These are phyloP conservation scores for Heterochromis multidens DNA, from an alignment of 2,113 vertebrate species.

Conservation along the genomic window DNA sequence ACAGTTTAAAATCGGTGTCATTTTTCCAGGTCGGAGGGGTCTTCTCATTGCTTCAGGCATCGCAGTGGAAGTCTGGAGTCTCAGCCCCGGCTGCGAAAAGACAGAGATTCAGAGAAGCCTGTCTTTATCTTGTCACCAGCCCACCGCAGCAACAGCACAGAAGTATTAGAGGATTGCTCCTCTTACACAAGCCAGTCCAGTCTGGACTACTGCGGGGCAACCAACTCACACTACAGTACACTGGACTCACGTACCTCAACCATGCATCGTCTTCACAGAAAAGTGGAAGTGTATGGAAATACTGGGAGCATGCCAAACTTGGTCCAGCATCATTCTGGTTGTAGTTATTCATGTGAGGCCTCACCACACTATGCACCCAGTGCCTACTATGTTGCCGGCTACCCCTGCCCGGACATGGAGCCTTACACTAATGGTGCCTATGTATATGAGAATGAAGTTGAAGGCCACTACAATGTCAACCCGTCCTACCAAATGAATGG, in stretches of 20 bases:
- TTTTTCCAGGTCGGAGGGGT: slow-evolving; percentile 78
- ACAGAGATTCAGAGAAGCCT: slow-evolving; percentile 77
- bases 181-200: slow-evolving; percentile 94
- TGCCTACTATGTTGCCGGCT: slow-evolving; percentile 83
- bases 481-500: slow-evolving; percentile 84
- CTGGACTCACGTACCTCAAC: slow-evolving; percentile 73
- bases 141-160: slow-evolving; percentile 89
- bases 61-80: slow-evolving; percentile 93
- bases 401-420: slow-evolving; percentile 78
- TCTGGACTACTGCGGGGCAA: slow-evolving; percentile 79
- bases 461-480: slow-evolving; percentile 94
- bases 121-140: slow-evolving; percentile 83
- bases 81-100: slow-evolving; percentile 78
- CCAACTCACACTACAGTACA: slow-evolving; percentile 78
- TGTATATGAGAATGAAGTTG: slow-evolving; percentile 87
- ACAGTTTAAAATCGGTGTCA: not conserved
- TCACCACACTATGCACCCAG: slow-evolving; percentile 80
- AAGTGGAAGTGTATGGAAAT: slow-evolving; percentile 81
- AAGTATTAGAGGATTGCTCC: slow-evolving; percentile 89
- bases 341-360: slow-evolving; percentile 77
- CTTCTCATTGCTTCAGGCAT: slow-evolving; percentile 82
- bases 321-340: slow-evolving; percentile 79
- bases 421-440: slow-evolving; percentile 80
- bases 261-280: slow-evolving; percentile 82
- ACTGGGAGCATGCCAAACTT: slow-evolving; percentile 97